phyloP scores from a whole-genome alignment of 2,113 vertebrate genomes.

The Trichomycterus rosablanca region DNA sequence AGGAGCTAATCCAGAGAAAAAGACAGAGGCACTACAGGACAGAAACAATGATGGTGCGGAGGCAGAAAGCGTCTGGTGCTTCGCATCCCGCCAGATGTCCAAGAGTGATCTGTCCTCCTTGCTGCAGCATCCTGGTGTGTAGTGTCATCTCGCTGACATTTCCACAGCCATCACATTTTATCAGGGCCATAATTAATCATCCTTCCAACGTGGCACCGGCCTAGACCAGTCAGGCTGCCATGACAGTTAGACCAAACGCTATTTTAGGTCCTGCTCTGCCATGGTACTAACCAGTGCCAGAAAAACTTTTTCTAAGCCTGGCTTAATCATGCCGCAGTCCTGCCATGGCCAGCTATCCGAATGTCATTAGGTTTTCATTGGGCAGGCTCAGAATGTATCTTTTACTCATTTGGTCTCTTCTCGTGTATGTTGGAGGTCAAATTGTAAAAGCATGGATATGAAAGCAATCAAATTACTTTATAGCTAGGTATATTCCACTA shows the following conservation, averaged over 20 bases:
- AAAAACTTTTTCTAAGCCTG: conserved; percentile 49
- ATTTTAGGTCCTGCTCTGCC: conserved; percentile 41
- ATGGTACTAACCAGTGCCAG: conserved; percentile 38
- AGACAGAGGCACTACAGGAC: conserved; percentile 5
- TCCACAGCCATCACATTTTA: conserved; percentile 64
- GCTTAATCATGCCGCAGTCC: conserved; percentile 28
- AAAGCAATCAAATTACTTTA: too few relatives aligned
- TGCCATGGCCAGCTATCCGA: neutral
- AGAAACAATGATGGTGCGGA: conserved; percentile 33
- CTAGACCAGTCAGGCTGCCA: conserved; percentile 48
- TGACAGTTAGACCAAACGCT: conserved; percentile 25
- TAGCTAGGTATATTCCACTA: too few relatives aligned
- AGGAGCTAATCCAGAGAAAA: conserved; percentile 16
- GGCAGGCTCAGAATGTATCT: neutral
- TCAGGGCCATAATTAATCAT: conserved; percentile 69
- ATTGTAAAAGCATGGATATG: too few relatives aligned
- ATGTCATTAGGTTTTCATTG: conserved; percentile 35
- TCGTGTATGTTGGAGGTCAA: too few relatives aligned
- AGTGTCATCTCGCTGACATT: conserved; percentile 65
- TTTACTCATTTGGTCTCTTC: too few relatives aligned
- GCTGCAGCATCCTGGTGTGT: conserved; percentile 50
- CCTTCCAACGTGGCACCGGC: conserved; percentile 54
- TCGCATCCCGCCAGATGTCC: conserved; percentile 54
- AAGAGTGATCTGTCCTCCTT: conserved; percentile 47
- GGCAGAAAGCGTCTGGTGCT: conserved; percentile 34